Conservation (phyloP, 37 sponge, comb jelly and placozoan species). For the Hexactinellida sp. region DNA sequence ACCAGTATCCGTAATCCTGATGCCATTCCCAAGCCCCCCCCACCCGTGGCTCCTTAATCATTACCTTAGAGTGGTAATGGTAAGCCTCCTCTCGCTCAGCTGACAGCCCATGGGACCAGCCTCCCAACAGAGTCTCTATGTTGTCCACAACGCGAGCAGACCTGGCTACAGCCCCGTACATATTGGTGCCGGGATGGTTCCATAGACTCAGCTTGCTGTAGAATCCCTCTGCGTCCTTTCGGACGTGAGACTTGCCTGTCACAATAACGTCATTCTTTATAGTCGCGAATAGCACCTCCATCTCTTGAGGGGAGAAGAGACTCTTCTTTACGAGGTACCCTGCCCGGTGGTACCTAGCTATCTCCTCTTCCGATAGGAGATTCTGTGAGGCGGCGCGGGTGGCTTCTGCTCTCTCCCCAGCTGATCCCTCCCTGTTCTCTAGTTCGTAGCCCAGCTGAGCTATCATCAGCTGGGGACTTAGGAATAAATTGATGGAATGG, state of each 20-base stretch:
- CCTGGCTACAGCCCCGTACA: conserved; percentile 65
- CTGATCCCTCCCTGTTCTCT: not conserved
- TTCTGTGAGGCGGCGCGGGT: not conserved
- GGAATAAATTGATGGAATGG: too few relatives aligned
- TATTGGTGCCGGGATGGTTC: conserved; percentile 65
- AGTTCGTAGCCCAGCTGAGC: not conserved
- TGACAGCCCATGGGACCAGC: not conserved
- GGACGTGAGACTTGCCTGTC: conserved; percentile 30
- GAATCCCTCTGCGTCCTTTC: conserved; percentile 51
- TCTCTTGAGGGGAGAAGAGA: conserved; percentile 30
- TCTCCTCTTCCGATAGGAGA: conserved; percentile 21
- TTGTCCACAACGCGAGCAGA: conserved; percentile 67
- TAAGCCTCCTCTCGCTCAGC: conserved; percentile 70
- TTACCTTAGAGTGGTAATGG: conserved; percentile 89
- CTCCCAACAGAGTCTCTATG: conserved; percentile 21
- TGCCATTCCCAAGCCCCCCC: conserved; percentile 92
- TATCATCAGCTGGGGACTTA: not conserved
- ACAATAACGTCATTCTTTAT: conserved; percentile 49
- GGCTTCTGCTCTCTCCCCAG: not conserved
- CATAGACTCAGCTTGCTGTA: conserved; percentile 55
- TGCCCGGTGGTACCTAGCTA: conserved; percentile 17
- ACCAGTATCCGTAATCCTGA: conserved; percentile 98
- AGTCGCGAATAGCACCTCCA: conserved; percentile 25
- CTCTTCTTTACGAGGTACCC: conserved; percentile 22
- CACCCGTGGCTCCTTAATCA: conserved; percentile 85